phyloP scores from a whole-genome alignment of 2,113 vertebrate genomes.

The Petromus typicus region DNA sequence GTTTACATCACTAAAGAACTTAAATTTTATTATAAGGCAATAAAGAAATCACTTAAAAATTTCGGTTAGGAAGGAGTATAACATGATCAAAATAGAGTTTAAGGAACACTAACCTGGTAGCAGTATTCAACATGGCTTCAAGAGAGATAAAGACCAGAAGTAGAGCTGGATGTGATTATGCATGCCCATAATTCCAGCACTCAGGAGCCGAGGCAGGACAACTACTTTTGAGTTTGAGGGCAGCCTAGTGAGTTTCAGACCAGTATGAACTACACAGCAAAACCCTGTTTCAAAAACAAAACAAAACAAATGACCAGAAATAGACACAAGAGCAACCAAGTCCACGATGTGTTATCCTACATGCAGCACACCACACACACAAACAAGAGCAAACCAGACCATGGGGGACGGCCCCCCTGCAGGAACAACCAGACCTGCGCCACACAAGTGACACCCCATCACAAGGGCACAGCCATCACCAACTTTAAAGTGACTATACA shows the following conservation, averaged over 20 bases:
- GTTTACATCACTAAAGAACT: background rate
- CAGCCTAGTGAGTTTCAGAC: background rate
- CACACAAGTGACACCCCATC: background rate
- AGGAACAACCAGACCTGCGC: background rate
- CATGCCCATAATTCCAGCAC: background rate
- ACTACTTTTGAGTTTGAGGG: background rate
- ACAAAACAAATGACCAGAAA: background rate
- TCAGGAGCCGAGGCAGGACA: background rate
- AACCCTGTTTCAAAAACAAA: background rate
- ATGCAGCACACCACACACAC: background rate
- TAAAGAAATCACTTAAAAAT: slow-evolving; percentile 1
- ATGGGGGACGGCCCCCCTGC: background rate
- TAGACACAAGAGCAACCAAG: background rate
- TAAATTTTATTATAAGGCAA: slow-evolving; percentile 45
- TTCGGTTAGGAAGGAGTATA: background rate
- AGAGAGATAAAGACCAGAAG: background rate
- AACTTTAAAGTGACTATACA: background rate
- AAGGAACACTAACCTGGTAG: slow-evolving; percentile 5
- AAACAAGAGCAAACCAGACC: background rate
- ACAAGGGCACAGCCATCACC: background rate
- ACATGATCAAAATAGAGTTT: background rate
- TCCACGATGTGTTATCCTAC: background rate
- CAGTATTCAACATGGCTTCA: background rate
- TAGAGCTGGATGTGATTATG: background rate
- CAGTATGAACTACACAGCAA: background rate